Conservation (phyloP, 2,113 vertebrate genomes). For the Microtus richardsoni region DNA sequence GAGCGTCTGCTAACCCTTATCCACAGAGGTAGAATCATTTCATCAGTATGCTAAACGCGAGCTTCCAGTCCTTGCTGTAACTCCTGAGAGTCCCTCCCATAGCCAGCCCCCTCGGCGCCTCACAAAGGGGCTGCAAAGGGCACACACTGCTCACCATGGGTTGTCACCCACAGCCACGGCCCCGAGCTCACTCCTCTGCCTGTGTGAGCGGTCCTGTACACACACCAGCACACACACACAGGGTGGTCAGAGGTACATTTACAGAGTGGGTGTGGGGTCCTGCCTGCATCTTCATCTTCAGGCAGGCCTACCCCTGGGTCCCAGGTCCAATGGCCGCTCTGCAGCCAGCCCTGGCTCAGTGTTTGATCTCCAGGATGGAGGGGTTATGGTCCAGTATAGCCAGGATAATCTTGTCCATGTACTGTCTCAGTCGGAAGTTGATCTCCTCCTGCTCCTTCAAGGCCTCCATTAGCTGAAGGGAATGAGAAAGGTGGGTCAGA, state of each 20-base stretch:
- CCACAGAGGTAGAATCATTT: conserved; percentile 89
- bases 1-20: conserved; percentile 72
- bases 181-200: background rate
- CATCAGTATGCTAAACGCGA: conserved; percentile 83
- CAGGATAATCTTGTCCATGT: conserved; percentile 99
- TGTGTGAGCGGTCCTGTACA: conserved; percentile 52
- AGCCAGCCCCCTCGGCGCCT: background rate
- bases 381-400: conserved; percentile 98
- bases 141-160: conserved; percentile 72
- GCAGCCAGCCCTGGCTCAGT: conserved; percentile 83
- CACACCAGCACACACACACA: conserved; percentile 59
- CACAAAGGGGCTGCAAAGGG: conserved; percentile 82
- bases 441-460: conserved; percentile 99
- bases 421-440: conserved; percentile 95
- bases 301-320: conserved; percentile 72
- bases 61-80: conserved; percentile 81
- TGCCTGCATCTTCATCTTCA: conserved; percentile 59
- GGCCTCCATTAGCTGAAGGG: conserved; percentile 96
- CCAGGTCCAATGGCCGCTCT: conserved; percentile 4
- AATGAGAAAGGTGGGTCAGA: conserved; percentile 54
- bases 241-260: conserved; percentile 84
- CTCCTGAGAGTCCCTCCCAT: background rate
- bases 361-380: conserved; percentile 98
- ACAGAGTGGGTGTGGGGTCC: conserved; percentile 82
- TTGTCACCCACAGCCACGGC: conserved; percentile 71